These are phyloP conservation scores for Ferdinandea cuprea DNA, from an alignment of 2,888 invertebrate species.

Conservation along the genomic window DNA sequence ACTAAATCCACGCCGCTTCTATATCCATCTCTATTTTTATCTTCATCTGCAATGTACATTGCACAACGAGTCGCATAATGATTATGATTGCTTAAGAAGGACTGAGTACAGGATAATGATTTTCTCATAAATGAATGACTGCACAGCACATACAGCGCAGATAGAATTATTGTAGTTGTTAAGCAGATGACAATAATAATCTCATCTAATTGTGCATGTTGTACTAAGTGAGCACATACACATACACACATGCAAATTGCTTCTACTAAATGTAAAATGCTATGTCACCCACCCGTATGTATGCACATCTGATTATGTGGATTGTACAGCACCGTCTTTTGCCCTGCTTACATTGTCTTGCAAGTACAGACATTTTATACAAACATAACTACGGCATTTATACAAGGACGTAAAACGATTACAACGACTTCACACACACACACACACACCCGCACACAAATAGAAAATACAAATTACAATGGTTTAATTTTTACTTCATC, in stretches of 20 bases:
- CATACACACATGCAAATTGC: constrained; percentile 11
- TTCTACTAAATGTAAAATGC: not conserved
- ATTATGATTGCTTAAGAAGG: constrained; percentile 69
- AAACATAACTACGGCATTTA: not conserved
- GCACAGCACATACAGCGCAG: constrained; percentile 45
- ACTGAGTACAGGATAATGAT: constrained; percentile 70
- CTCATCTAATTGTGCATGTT: constrained; percentile 73
- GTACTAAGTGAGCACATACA: constrained; percentile 36
- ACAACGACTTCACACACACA: not conserved
- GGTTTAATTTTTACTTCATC: constrained; percentile 73
- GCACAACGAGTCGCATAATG: constrained; percentile 47
- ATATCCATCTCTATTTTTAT: not conserved
- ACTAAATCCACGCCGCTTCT: constrained; percentile 6
- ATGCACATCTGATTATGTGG: constrained; percentile 59
- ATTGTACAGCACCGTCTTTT: constrained; percentile 31
- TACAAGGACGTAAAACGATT: constrained; percentile 49
- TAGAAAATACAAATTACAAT: constrained; percentile 53
- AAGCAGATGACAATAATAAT: constrained; percentile 72
- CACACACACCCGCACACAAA: not conserved
- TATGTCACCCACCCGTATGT: constrained; percentile 19
- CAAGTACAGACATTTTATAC: constrained; percentile 4
- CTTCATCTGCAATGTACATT: constrained; percentile 1
- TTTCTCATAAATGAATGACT: constrained; percentile 70
- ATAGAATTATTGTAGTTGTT: constrained; percentile 66
- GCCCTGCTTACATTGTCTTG: constrained; percentile 20